phyloP scores from a whole-genome alignment of 53 echinoderm and acorn worm species.

The Astropecten irregularis region DNA sequence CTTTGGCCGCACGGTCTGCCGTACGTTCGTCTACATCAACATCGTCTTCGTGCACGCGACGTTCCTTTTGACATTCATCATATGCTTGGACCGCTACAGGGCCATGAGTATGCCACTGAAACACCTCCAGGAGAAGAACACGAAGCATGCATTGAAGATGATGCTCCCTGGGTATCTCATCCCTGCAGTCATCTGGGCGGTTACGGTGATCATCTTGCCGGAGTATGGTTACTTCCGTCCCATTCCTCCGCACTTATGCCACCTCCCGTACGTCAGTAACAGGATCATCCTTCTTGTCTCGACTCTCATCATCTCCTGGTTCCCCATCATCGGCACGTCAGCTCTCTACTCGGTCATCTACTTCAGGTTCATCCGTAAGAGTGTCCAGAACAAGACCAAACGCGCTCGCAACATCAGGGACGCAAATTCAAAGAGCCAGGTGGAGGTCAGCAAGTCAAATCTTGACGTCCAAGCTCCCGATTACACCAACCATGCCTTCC shows the following conservation, averaged over 20 bases:
- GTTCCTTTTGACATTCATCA: conserved; percentile 63
- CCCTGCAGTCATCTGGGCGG: conserved; percentile 50
- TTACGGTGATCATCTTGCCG: conserved; percentile 22
- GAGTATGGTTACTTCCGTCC: background rate
- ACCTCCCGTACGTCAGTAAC: conserved; percentile 38
- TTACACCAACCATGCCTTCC: no score
- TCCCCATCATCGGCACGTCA: conserved; percentile 57
- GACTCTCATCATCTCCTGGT: conserved; percentile 46
- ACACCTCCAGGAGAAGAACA: conserved; percentile 58
- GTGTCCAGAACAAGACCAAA: background rate
- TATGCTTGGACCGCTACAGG: conserved; percentile 66
- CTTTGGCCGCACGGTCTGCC: conserved; percentile 52
- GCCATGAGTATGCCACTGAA: conserved; percentile 48
- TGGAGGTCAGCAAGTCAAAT: background rate
- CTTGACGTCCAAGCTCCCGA: no score
- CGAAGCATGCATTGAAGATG: conserved; percentile 38
- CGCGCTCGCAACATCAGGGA: background rate
- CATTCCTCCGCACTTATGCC: background rate
- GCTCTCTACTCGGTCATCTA: conserved; percentile 45
- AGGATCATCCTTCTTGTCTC: conserved; percentile 34
- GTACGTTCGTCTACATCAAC: conserved; percentile 58
- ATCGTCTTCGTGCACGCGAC: conserved; percentile 64
- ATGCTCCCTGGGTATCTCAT: conserved; percentile 45
- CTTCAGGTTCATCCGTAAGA: conserved; percentile 49
- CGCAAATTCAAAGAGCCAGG: background rate